Conservation (phyloP, 2,888 invertebrate species). For the Yponomeuta plumbellus region DNA sequence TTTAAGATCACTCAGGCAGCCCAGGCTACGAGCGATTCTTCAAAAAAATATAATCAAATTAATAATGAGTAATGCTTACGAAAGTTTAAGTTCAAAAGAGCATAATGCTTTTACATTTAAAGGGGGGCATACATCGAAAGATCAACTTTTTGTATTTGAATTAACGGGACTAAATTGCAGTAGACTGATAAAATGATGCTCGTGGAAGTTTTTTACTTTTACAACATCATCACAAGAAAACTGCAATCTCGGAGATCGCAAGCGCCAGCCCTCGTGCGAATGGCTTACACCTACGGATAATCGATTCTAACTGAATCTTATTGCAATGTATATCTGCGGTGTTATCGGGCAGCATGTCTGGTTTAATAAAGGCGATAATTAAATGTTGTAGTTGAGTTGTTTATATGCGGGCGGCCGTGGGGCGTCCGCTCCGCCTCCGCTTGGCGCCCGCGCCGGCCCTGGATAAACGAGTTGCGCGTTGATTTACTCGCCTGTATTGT, state of each 20-base stretch:
- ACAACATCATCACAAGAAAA: not conserved
- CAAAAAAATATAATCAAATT: too few relatives aligned
- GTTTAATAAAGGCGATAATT: conserved; percentile 73
- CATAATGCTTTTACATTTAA: too few relatives aligned
- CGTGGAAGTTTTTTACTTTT: not conserved
- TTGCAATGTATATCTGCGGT: conserved; percentile 18
- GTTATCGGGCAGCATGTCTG: conserved; percentile 52
- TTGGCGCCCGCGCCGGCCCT: conserved; percentile 37
- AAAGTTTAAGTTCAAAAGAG: too few relatives aligned
- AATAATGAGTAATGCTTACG: too few relatives aligned
- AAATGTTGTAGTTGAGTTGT: conserved; percentile 72
- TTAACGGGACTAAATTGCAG: too few relatives aligned
- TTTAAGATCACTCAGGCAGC: too few relatives aligned
- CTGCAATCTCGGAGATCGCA: not conserved
- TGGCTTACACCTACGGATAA: conserved; percentile 8
- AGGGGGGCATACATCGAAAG: too few relatives aligned
- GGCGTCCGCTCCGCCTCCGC: conserved; percentile 50
- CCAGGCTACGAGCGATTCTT: too few relatives aligned
- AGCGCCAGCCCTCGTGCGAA: not conserved
- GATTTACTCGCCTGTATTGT: conserved; percentile 14
- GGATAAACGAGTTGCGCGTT: conserved; percentile 54
- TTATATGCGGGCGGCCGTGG: conserved; percentile 47
- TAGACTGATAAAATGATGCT: not conserved
- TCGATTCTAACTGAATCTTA: conserved; percentile 16
- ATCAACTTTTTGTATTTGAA: too few relatives aligned